phyloP scores from a whole-genome alignment of 2,113 vertebrate species.

The Leptobrachium ailaonicum region DNA sequence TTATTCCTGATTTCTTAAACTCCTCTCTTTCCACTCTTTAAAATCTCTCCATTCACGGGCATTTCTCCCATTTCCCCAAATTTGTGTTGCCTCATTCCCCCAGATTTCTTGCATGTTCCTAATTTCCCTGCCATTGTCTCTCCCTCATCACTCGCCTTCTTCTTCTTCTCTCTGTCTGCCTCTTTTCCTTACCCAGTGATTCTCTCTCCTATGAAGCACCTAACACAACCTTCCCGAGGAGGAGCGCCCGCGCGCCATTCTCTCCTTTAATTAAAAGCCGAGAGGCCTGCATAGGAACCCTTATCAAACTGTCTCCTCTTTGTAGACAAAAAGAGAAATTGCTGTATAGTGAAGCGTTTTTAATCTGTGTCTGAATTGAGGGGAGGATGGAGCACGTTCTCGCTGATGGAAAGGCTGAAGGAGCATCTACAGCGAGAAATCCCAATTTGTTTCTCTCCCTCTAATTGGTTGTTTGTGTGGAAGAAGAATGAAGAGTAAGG shows the following conservation, averaged over 20 bases:
- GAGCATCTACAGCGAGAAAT: slow-evolving; percentile 60
- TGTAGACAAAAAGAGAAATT: slow-evolving; percentile 12
- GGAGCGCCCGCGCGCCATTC: slow-evolving; percentile 32
- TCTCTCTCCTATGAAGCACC: slow-evolving; percentile 38
- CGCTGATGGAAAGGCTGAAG: slow-evolving; percentile 58
- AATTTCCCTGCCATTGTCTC: neutral
- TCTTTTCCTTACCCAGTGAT: slow-evolving; percentile 20
- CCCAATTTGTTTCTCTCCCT: slow-evolving; percentile 60
- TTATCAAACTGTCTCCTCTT: slow-evolving; percentile 7
- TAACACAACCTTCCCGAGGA: slow-evolving; percentile 32
- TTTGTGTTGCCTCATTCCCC: no score
- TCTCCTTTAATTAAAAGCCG: slow-evolving; percentile 46
- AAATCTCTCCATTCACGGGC: no score
- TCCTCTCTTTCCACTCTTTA: no score
- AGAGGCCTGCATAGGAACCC: slow-evolving; percentile 45
- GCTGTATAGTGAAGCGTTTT: slow-evolving; percentile 42
- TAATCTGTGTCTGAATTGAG: slow-evolving; percentile 14
- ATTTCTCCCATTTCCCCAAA: no score
- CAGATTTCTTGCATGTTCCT: no score
- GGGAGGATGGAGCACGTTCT: neutral
- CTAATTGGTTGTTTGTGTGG: slow-evolving; percentile 73
- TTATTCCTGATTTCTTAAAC: no score
- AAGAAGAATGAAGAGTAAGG: slow-evolving; percentile 61
- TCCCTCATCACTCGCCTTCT: neutral
- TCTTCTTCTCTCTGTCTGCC: slow-evolving; percentile 16